Base-by-base conservation (phyloP, 2,888 invertebrate genomes). In the Steromphala cineraria region DNA sequence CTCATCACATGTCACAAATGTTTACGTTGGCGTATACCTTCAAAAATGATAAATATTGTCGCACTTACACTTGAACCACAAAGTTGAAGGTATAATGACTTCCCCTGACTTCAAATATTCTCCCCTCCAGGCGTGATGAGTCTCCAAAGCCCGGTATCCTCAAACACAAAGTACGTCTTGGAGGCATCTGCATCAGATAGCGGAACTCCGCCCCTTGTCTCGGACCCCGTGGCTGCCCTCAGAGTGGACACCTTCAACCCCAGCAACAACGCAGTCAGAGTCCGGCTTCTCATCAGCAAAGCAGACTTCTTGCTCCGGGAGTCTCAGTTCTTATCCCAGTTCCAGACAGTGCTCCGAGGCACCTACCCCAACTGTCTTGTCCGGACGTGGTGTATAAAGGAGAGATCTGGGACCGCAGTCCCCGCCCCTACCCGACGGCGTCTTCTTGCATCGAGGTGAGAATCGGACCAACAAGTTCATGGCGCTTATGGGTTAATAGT, bases 241-340 rank as follows among this genome's bases (percentile, higher is more conserved):
- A 80, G 89, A 71, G 85, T 91, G 10, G 91, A 91, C 81, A 88
- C 90, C 8, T 91, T 89, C 75, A 79, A 86, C 5, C 89, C 90
- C 7, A 82, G 84, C 31, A 46, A 56, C 0, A 81, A 84, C 53
- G 82, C 86, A 5, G 82, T 89, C 0, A 85, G 83, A 8, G 87
- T 86, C 75, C 80, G 81, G 75, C 81, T 89, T 77, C 62, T 74
- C 36, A 85, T 88, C 21, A 86, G 80, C 80, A 83, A 83, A 52
- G 75, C 83, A 0, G 75, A 82, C 10, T 91, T 87, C 79, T 53
- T 84, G 19, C 81, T 82, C 0, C 75, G 81, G 62, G 85, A 87
- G 76, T 46, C 81, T 10, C 84, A 82, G 0, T 91, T 90, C 67
- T 53, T 88, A 7, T 79, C 81, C 31, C 87, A 88, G 78, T 82